A percentile compares a stretch with the other conserved stretches of the same genome.
phyloP scores from a whole-genome alignment of 2,797 vertebrate species.

The Siniperca obscura region DNA sequence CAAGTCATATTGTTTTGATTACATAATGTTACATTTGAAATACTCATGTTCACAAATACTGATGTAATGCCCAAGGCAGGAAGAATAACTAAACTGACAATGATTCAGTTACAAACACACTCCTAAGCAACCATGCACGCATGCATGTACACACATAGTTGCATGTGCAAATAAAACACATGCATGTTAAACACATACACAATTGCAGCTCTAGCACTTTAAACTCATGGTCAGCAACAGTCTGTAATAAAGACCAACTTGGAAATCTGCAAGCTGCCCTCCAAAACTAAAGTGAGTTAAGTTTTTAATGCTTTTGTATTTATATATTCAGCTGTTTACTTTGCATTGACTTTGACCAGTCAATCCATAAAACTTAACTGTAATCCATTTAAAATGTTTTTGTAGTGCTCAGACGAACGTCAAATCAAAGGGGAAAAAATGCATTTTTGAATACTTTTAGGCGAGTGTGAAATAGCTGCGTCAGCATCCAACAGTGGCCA shows the following conservation, averaged over 20 bases:
- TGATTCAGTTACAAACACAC: not conserved
- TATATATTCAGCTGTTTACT: not conserved
- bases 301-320: not conserved
- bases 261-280: not conserved
- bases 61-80: not conserved
- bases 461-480: constrained; percentile 35
- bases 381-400: constrained; percentile 12
- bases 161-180: not conserved
- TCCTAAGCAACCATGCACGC: not conserved
- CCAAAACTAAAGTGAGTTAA: not conserved
- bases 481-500: constrained; percentile 36
- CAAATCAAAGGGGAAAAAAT: not conserved
- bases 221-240: not conserved
- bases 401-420: constrained; percentile 6
- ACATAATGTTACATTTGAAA: not conserved
- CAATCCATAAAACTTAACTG: not conserved
- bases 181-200: not conserved
- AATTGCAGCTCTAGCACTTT: not conserved
- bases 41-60: not conserved
- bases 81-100: constrained; percentile 7
- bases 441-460: constrained; percentile 8
- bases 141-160: not conserved
- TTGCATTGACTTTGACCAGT: not conserved
- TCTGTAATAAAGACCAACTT: not conserved
- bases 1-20: not conserved